Evolutionary conservation across 2,888 invertebrate species (phyloP).

Genomic region (Amblyteles armatorius): DNA sequence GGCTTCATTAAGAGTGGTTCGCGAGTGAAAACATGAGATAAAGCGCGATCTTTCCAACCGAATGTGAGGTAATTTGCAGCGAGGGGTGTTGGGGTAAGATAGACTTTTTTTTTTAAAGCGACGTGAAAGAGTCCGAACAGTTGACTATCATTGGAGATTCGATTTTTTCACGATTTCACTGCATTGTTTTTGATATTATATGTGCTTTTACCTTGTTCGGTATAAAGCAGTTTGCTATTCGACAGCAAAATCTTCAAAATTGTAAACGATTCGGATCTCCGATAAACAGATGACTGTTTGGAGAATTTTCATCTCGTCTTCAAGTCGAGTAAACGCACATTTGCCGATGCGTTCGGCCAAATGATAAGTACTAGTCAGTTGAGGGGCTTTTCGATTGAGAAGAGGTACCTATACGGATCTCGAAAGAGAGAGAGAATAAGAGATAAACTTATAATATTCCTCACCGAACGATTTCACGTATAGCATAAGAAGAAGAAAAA

Average conservation of each 20-base stretch:
- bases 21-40: constrained; percentile 86
- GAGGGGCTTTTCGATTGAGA: constrained; percentile 47
- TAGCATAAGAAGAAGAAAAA: background rate
- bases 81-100: constrained; percentile 24
- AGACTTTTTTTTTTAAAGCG: background rate
- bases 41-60: constrained; percentile 10
- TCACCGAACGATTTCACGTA: constrained; percentile 21
- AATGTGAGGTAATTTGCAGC: constrained; percentile 28
- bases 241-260: background rate
- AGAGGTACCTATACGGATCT: constrained; percentile 17
- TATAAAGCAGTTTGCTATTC: background rate
- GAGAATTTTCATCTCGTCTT: constrained; percentile 6
- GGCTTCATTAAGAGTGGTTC: constrained; percentile 86
- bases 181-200: background rate
- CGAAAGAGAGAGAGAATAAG: constrained; percentile 23
- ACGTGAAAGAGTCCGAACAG: background rate
- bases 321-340: constrained; percentile 37
- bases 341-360: constrained; percentile 47
- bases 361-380: constrained; percentile 57
- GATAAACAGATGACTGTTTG: background rate
- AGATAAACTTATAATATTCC: constrained; percentile 24
- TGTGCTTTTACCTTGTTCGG: background rate
- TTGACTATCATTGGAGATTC: background rate
- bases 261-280: constrained; percentile 3
- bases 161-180: background rate